Evolutionary conservation across 2,888 invertebrate species (phyloP), one percentile per base, ranked within the genome.

Genomic region (Synanthedon andrenaeformis): DNA sequence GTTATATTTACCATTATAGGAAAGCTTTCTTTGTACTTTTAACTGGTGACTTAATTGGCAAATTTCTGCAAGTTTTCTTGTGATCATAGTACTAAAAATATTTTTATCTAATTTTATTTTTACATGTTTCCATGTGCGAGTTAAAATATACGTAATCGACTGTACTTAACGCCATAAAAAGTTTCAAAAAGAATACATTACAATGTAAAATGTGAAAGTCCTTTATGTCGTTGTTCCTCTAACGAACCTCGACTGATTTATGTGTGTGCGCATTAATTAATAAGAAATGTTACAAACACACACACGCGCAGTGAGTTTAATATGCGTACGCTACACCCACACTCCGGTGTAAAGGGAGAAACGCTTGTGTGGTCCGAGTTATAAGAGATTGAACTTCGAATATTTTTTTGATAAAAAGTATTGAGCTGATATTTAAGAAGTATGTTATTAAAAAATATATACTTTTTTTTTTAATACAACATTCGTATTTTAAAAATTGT

Each of bases 231-330:
- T 73, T 78, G 78, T 76, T 74, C 68, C 63, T 79, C 80, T 87
- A 86, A 86, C 84, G 86, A 87, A 82, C 73, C 78, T 62, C 69
- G 83, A 82, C 79, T 84, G 86, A 87, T 86, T 84, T 87, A 87
- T 85, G 83, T 74, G 75, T 74, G 77, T 67, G 79, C 76, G 76
- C 82, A 80, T 82, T 86, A 85, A 85, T 86, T 86, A 86, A 86
- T 85, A 84, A 79, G 79, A 80, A 76, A 81, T 70, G 76, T 65
- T 70, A 69, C 74, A 72, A 76, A 75, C 74, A 19, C 45, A 45
- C 45, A n/a, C 45, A 23, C 23, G 49, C 62, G 62, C 65, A 68
- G 67, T 2, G 65, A 68, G 66, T 69, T 69, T 66, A 69, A 69
- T 71, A 71, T 67, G 70, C 65, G 64, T 65, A 61, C 50, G 19